These are phyloP conservation scores for Tenodera sinensis DNA, from an alignment of 2,888 invertebrate species.

Conservation along the genomic window DNA sequence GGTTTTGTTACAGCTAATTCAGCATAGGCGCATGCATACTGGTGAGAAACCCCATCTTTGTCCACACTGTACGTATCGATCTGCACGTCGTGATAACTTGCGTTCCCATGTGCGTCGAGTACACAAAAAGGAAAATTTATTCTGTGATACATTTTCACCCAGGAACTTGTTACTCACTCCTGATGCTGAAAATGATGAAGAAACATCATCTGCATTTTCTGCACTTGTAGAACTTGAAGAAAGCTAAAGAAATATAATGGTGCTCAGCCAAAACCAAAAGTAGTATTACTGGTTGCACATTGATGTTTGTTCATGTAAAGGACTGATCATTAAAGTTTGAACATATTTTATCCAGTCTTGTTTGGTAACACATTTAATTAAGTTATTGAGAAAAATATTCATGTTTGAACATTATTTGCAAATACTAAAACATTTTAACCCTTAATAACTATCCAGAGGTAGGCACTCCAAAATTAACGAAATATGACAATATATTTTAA, in stretches of 20 bases:
- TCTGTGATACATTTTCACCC: conserved; percentile 55
- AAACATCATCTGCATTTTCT: neutral
- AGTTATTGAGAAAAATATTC: too few relatives aligned
- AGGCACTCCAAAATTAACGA: too few relatives aligned
- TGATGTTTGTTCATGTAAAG: neutral
- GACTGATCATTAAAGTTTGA: neutral
- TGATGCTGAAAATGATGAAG: neutral
- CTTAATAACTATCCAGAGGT: too few relatives aligned
- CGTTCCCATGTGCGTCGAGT: conserved; percentile 54
- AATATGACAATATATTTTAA: too few relatives aligned
- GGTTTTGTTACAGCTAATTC: conserved; percentile 45
- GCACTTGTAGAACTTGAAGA: neutral
- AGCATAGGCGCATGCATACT: conserved; percentile 55
- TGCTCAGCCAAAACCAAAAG: neutral
- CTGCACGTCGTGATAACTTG: conserved; percentile 54
- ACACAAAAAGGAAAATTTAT: conserved; percentile 54
- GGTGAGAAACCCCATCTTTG: conserved; percentile 56
- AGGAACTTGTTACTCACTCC: conserved; percentile 44
- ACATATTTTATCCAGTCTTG: too few relatives aligned
- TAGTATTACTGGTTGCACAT: neutral
- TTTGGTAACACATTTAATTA: too few relatives aligned
- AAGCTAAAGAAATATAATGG: neutral
- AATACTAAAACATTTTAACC: too few relatives aligned
- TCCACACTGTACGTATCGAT: conserved; percentile 54
- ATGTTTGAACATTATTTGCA: too few relatives aligned